A percentile compares a stretch with the other conserved stretches of the same genome.
These are phyloP conservation scores for Dasyurus viverrinus DNA, from an alignment of 2,113 vertebrate species.

Conservation along the genomic window DNA sequence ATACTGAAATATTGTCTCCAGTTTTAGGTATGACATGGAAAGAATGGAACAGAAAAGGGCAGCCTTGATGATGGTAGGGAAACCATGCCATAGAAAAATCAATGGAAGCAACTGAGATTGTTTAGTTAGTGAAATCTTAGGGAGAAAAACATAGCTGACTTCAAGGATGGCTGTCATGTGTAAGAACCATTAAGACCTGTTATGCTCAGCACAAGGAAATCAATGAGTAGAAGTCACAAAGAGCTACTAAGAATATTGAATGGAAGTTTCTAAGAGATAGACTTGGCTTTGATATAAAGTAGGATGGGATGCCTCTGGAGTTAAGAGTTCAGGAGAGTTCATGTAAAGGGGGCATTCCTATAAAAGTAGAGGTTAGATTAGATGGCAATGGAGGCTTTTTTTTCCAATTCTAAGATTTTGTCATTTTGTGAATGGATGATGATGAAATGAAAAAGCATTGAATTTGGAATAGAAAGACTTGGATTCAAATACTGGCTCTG, in stretches of 20 bases:
- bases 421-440: background rate
- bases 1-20: background rate
- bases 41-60: background rate
- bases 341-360: background rate
- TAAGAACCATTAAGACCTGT: background rate
- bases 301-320: background rate
- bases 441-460: background rate
- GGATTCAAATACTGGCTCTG: background rate
- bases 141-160: background rate
- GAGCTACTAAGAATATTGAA: background rate
- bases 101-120: background rate
- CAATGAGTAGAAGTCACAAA: background rate
- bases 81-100: background rate
- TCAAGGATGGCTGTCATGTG: background rate
- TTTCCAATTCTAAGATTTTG: background rate
- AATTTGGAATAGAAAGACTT: background rate
- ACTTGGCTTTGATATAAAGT: background rate
- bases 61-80: background rate
- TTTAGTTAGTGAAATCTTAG: background rate
- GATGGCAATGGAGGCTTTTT: background rate
- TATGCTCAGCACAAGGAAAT: background rate
- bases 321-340: background rate
- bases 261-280: background rate
- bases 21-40: background rate
- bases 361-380: background rate